Evolutionary conservation across 2,113 vertebrate species (phyloP).

Genomic region (Lipophrys pholis): DNA sequence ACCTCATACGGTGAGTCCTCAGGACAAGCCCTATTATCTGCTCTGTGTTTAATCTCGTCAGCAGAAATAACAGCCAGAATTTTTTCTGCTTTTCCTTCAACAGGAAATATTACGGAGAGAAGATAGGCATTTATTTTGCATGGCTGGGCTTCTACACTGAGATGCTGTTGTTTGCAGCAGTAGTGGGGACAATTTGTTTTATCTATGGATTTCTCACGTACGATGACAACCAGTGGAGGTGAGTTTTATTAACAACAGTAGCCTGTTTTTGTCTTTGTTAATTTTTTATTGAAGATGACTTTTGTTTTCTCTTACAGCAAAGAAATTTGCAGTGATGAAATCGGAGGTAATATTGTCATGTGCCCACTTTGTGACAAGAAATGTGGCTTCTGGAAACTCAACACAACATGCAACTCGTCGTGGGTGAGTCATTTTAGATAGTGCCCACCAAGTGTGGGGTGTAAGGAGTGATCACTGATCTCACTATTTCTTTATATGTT

Average conservation of each 20-base stretch:
- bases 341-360: slow-evolving; percentile 95
- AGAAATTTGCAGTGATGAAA: slow-evolving; percentile 89
- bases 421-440: slow-evolving; percentile 81
- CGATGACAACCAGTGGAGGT: slow-evolving; percentile 90
- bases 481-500: slow-evolving; percentile 7
- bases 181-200: slow-evolving; percentile 94
- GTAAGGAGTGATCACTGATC: not conserved
- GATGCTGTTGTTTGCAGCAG: slow-evolving; percentile 93
- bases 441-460: slow-evolving; percentile 15
- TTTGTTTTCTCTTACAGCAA: slow-evolving; percentile 75
- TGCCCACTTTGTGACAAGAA: slow-evolving; percentile 93
- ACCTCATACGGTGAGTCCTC: slow-evolving; percentile 88
- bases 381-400: slow-evolving; percentile 95
- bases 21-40: not conserved
- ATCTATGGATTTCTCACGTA: slow-evolving; percentile 91
- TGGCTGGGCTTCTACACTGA: slow-evolving; percentile 99
- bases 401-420: slow-evolving; percentile 89
- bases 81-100: slow-evolving; percentile 27
- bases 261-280: not conserved
- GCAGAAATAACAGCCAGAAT: not conserved
- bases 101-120: slow-evolving; percentile 98
- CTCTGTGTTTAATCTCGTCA: not conserved
- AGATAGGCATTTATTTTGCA: slow-evolving; percentile 97
- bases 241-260: slow-evolving; percentile 17
- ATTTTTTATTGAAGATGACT: not conserved